Percentiles rank a stretch among this genome's conserved stretches.
Evolutionary conservation across 2,888 invertebrate genomes (phyloP).

Genomic region (Epirrhoe tristata): DNA sequence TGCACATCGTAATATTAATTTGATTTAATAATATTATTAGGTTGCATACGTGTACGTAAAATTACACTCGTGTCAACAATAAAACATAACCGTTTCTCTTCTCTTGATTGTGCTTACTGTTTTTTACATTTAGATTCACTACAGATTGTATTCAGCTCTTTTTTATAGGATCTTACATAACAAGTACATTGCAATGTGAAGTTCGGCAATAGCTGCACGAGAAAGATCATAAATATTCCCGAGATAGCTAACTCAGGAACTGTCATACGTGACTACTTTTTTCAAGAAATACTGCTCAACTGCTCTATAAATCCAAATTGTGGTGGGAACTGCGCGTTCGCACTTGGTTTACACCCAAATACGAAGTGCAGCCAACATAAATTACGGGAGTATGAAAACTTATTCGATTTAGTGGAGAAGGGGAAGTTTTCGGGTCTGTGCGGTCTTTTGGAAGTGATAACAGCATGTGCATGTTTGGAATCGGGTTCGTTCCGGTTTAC

Average conservation of each 20-base stretch:
- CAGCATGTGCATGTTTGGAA: conserved; percentile 27
- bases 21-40: too few relatives aligned
- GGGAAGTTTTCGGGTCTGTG: conserved; percentile 31
- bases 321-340: conserved; percentile 12
- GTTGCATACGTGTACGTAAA: too few relatives aligned
- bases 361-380: conserved; percentile 33
- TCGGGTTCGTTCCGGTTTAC: conserved; percentile 18
- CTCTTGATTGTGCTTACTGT: too few relatives aligned
- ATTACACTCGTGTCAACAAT: background rate
- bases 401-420: conserved; percentile 29
- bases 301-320: conserved; percentile 20
- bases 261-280: conserved; percentile 20
- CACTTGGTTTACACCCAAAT: conserved; percentile 24
- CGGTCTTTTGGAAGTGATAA: conserved; percentile 36
- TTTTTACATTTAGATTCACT: too few relatives aligned
- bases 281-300: conserved; percentile 7
- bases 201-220: background rate
- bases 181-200: background rate
- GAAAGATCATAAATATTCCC: conserved; percentile 12
- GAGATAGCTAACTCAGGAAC: conserved; percentile 4
- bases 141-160: too few relatives aligned
- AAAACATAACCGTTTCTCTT: background rate
- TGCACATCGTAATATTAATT: too few relatives aligned
- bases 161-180: background rate
- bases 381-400: conserved; percentile 30